A percentile compares a stretch with the other conserved stretches of the same genome.
phyloP scores from a whole-genome alignment of 2,888 invertebrate species.

The Dione juno region DNA sequence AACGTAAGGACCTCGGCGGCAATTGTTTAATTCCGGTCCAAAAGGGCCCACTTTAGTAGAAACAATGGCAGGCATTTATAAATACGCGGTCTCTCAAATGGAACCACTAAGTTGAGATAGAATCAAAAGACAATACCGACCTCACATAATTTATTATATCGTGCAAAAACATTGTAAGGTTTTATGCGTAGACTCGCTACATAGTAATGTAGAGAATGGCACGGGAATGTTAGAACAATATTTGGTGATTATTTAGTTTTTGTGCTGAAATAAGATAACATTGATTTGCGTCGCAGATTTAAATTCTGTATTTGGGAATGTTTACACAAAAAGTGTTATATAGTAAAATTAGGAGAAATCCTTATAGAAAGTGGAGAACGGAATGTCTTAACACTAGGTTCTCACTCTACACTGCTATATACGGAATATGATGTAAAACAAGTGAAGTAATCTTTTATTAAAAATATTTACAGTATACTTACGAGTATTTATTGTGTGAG shows the following conservation, averaged over 20 bases:
- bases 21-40: slow-evolving; percentile 43
- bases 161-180: slow-evolving; percentile 64
- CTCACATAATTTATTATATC: slow-evolving; percentile 75
- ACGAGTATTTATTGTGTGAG: too few relatives aligned
- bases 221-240: not conserved
- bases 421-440: too few relatives aligned
- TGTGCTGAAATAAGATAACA: too few relatives aligned
- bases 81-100: slow-evolving; percentile 58
- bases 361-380: too few relatives aligned
- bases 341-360: too few relatives aligned
- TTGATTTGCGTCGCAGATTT: too few relatives aligned
- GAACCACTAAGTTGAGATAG: slow-evolving; percentile 67
- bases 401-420: too few relatives aligned
- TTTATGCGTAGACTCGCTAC: slow-evolving; percentile 41
- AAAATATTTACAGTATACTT: too few relatives aligned
- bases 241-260: not conserved
- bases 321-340: too few relatives aligned
- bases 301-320: too few relatives aligned
- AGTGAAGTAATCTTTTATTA: too few relatives aligned
- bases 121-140: slow-evolving; percentile 73
- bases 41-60: slow-evolving; percentile 43
- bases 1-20: slow-evolving; percentile 21
- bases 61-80: slow-evolving; percentile 56
- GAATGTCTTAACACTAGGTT: too few relatives aligned
- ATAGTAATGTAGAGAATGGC: slow-evolving; percentile 36